Conservation (phyloP, 2,888 invertebrate genomes). For the Lepidocyrtoides sp. region DNA sequence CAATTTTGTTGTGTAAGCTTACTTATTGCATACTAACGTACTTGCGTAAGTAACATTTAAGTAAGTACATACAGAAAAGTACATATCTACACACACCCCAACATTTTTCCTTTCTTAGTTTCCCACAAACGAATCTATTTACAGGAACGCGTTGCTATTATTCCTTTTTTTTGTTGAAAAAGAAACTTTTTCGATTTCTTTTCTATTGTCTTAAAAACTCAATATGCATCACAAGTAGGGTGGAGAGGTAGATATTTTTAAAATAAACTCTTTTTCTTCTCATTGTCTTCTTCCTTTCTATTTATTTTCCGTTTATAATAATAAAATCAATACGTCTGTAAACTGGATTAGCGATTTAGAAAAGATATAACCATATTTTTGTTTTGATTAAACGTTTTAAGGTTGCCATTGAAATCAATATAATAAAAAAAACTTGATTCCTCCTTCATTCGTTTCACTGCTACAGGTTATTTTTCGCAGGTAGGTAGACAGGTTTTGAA, state of each 20-base stretch:
- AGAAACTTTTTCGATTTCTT: background rate
- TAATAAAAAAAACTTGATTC: too few species aligned
- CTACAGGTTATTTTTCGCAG: background rate
- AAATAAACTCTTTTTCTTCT: background rate
- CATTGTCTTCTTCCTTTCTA: background rate
- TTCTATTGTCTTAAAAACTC: background rate
- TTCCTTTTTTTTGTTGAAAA: background rate
- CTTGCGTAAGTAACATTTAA: background rate
- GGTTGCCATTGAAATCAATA: background rate
- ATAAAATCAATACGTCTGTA: slow-evolving; percentile 48
- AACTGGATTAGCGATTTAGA: slow-evolving; percentile 9
- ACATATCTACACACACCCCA: background rate
- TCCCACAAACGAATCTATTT: slow-evolving; percentile 44
- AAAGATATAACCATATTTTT: background rate
- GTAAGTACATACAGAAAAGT: background rate
- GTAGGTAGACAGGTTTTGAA: too few species aligned
- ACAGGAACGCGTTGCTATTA: slow-evolving; percentile 42
- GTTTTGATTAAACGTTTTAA: slow-evolving; percentile 13
- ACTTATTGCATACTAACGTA: background rate
- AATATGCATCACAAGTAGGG: background rate
- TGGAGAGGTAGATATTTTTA: background rate
- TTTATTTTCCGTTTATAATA: background rate
- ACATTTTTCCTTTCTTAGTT: background rate
- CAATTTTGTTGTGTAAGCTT: slow-evolving; percentile 15
- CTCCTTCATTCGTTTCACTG: too few species aligned